Evolutionary conservation across 1,140 invertebrate genomes (phyloP), one percentile per base, ranked within the genome.

Genomic region (Drosophila pachea): DNA sequence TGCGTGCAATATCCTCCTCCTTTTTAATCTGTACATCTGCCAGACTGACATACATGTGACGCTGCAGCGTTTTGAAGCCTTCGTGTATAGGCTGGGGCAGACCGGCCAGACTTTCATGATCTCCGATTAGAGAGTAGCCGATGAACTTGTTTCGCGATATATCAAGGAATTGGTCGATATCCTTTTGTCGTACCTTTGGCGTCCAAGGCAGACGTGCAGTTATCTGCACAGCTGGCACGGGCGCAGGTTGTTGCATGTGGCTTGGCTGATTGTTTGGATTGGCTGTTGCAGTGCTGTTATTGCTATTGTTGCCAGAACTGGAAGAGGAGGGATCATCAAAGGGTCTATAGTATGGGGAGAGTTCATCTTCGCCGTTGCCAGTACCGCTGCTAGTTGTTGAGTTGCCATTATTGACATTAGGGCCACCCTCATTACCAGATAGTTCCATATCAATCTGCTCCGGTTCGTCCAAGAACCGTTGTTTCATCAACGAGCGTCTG

Each of bases 71-170:
- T 87, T 95, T 94, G 36, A 98, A 94, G 32, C 97, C 96, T 91
- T 99, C 97, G 88, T 98, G 96, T 87, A 99, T 98, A 0, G 98
- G 97, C 74, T 96, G 94, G 9, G 97, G 97, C 58, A 99, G 90
- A 6, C 97, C 98, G 68, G 97, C 96, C 55, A 98, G 91, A 69
- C 97, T 97, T 49, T 95, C 93, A 68, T 94, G 91, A 90, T 97
- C 95, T 74, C 95, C 95, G 68, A 95, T 93, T 53, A 98, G 90
- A 53, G 93, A 95, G 89, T 97, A 99, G 0, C 97, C 97, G 61
- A 99, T 95, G 92, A 99, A 99, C 90, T 99, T 99, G 48, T 95
- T 91, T 78, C 98, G 91, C 5, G 97, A 96, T 81, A 94, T 94
- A 81, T 99, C 96, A 67, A 99, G 90, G 90, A 99, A 99, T 68